Evolutionary conservation across 2,888 invertebrate genomes (phyloP).

Genomic region (Molorchus minor): DNA sequence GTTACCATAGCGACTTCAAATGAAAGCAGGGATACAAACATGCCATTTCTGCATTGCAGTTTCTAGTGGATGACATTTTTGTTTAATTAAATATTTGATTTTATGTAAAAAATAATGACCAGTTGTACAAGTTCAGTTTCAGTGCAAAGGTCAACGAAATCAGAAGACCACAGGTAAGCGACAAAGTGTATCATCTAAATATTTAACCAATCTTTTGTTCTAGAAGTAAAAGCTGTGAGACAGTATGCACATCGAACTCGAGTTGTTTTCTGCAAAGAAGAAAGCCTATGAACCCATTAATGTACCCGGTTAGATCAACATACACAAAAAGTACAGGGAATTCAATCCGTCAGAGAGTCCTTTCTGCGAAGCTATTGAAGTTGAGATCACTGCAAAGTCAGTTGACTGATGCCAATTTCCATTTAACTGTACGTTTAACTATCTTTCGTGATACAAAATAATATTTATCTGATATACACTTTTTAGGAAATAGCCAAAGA

Average conservation of each 20-base stretch:
- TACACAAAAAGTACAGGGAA: conserved; percentile 42
- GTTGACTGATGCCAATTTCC: conserved; percentile 80
- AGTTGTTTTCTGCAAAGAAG: conserved; percentile 59
- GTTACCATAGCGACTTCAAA: conserved; percentile 49
- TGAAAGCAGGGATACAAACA: conserved; percentile 54
- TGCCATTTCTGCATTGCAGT: conserved; percentile 58
- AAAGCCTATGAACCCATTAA: conserved; percentile 59
- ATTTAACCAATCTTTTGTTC: conserved; percentile 29
- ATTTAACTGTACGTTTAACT: conserved; percentile 71
- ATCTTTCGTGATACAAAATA: neutral
- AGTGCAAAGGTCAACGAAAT: conserved; percentile 41
- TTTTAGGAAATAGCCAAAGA: conserved; percentile 74
- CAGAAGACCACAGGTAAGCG: conserved; percentile 46
- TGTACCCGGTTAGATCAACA: conserved; percentile 47
- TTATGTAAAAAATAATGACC: conserved; percentile 45
- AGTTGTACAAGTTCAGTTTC: conserved; percentile 47
- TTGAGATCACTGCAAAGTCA: conserved; percentile 83
- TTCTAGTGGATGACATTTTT: conserved; percentile 43
- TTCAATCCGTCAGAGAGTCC: conserved; percentile 69
- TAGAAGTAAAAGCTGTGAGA: conserved; percentile 59
- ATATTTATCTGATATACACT: conserved; percentile 19
- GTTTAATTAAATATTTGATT: conserved; percentile 31
- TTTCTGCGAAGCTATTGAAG: conserved; percentile 79
- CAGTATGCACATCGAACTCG: conserved; percentile 60
- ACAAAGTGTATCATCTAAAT: neutral